These are phyloP conservation scores for Rhopalosiphum maidis DNA, from an alignment of 1,140 invertebrate species.

Conservation along the genomic window DNA sequence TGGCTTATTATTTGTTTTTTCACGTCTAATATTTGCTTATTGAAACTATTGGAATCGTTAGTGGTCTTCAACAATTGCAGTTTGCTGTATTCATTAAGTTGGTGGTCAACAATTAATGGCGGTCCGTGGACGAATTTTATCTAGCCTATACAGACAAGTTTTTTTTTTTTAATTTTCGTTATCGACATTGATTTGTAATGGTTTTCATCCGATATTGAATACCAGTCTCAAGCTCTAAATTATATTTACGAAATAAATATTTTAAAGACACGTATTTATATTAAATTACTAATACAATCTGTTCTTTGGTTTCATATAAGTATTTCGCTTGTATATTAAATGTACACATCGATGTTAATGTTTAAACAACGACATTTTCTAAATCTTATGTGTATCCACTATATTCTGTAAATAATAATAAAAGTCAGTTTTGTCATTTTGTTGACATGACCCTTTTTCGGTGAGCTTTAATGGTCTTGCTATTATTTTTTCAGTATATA, in stretches of 20 bases:
- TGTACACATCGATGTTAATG: not conserved
- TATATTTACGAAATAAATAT: not conserved
- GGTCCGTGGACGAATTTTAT: not conserved
- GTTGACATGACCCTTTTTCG: not conserved
- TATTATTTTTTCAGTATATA: slow-evolving; percentile 8
- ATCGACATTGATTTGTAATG: no score
- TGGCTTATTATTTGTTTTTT: not conserved
- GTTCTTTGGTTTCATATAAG: not conserved
- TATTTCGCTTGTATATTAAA: not conserved
- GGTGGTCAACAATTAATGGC: no score
- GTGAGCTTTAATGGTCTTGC: not conserved
- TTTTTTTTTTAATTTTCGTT: no score
- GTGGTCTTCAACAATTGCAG: not conserved
- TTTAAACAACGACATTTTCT: not conserved
- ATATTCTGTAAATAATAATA: not conserved
- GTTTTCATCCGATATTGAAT: no score
- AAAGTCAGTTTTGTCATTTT: not conserved
- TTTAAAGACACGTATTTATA: not conserved
- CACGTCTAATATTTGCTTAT: no score
- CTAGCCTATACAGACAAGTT: not conserved
- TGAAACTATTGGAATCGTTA: not conserved
- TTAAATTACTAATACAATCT: not conserved
- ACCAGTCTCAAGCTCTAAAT: not conserved
- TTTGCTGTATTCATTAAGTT: not conserved
- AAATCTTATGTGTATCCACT: not conserved